Evolutionary conservation across 2,797 vertebrate species (phyloP), one percentile per base, ranked within the genome.

Genomic region (Microchirus variegatus): DNA sequence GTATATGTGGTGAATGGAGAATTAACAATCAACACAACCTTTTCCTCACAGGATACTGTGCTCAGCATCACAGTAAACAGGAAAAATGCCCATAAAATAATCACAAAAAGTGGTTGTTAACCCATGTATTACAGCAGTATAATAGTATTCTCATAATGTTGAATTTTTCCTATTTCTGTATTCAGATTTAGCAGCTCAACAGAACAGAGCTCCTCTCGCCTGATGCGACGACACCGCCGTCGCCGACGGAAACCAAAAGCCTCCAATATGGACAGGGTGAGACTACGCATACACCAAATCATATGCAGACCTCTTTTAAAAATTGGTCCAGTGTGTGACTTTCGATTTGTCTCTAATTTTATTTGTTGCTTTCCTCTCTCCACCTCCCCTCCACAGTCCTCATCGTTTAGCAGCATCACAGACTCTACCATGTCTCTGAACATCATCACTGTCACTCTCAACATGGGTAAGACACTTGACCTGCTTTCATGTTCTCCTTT

Each of bases 371-470:
- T 64, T 16, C 14, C 15, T 42, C 10, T 42, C 8, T 10, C 49
- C 1, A 0, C 65, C 65, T 67, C 9, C 48, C 15, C 19, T 22
- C 57, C 90, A 5, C 83, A 99, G 97, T 98, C 97, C 0, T 99
- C 97, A 0, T 99, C 97, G 41, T 99, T 99, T 91, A 98, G 97
- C 93, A 99, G 97, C 85, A 96, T 99, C 91, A 99, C 97, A 14
- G 97, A 99, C 83, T 99, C 97, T 46, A 99, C 97, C 71, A 99
- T 99, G 97, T 99, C 97, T 11, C 92, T 99, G 84, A 99, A 99
- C 89, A 99, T 99, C 87, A 98, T 99, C 91, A 98, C 97, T 0
- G 97, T 99, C 70, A 99, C 96, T 0, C 94, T 99, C 77, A 99
- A 99, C 89, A 99, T 99, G 97, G 97, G 97, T 99, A 89, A 95